Conservation (phyloP, 2,797 vertebrate species). For the Hypotaenidia philippensis region DNA sequence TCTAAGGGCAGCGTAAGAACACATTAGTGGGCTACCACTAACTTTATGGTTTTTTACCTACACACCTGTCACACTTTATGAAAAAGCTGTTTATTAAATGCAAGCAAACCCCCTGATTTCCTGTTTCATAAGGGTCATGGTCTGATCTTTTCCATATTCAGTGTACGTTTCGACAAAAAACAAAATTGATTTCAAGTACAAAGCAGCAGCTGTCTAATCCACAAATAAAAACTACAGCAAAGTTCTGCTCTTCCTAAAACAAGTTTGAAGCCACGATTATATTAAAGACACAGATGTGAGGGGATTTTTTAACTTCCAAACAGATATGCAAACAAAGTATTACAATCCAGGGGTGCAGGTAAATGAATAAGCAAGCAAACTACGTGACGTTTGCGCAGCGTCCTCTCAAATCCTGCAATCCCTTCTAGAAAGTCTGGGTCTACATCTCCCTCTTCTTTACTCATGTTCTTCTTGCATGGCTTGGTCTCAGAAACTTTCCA, state of each 20-base stretch:
- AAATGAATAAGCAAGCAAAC: constrained; percentile 57
- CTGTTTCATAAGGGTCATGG: neutral
- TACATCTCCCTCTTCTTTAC: constrained; percentile 76
- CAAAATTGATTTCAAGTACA: constrained; percentile 5
- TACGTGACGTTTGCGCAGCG: constrained; percentile 45
- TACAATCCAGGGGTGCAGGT: constrained; percentile 52
- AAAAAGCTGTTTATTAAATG: constrained; percentile 7
- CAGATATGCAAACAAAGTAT: constrained; percentile 34
- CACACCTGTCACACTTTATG: neutral
- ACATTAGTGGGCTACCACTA: neutral
- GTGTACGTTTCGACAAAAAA: neutral
- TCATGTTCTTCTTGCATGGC: constrained; percentile 72
- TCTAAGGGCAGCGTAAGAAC: neutral
- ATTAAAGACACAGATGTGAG: constrained; percentile 65
- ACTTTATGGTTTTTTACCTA: neutral
- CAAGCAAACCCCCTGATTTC: neutral
- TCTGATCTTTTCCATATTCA: neutral
- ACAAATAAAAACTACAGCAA: neutral
- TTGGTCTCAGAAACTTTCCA: constrained; percentile 72
- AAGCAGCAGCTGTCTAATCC: constrained; percentile 24
- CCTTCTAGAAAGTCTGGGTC: constrained; percentile 72
- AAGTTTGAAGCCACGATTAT: constrained; percentile 53
- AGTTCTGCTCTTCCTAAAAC: constrained; percentile 52
- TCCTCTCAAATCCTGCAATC: constrained; percentile 74
- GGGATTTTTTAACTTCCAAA: constrained; percentile 49